A percentile compares a stretch with the other conserved stretches of the same genome.
Evolutionary conservation across 2,797 vertebrate species (phyloP).

Genomic region (Malacoctenus gilli): DNA sequence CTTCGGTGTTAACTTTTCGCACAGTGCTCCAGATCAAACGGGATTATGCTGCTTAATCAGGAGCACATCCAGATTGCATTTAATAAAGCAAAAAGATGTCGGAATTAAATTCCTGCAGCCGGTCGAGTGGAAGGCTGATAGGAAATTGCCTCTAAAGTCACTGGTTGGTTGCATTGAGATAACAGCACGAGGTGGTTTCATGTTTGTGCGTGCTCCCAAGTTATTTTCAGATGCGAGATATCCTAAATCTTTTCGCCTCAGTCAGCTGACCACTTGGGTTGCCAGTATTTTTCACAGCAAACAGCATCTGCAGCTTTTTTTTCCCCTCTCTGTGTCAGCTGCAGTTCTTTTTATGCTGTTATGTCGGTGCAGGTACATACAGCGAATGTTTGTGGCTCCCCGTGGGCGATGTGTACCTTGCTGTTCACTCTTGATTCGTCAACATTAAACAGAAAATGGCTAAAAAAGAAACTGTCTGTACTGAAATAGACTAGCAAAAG

Average conservation of each 20-base stretch:
- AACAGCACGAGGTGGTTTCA: slow-evolving; percentile 16
- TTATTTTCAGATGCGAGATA: slow-evolving; percentile 30
- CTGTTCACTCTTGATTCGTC: neutral
- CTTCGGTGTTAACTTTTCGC: slow-evolving; percentile 20
- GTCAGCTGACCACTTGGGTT: slow-evolving; percentile 14
- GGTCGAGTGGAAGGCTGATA: slow-evolving; percentile 14
- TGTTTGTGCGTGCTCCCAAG: slow-evolving; percentile 20
- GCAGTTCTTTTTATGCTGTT: too few species aligned
- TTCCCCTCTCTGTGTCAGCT: too few species aligned
- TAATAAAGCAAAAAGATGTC: slow-evolving; percentile 31
- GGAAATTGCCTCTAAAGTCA: slow-evolving; percentile 32
- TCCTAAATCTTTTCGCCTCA: slow-evolving; percentile 8
- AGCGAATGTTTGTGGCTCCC: slow-evolving; percentile 16
- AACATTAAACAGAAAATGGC: too few species aligned
- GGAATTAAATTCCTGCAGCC: slow-evolving; percentile 4
- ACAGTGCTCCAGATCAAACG: slow-evolving; percentile 7
- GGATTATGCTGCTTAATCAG: slow-evolving; percentile 37
- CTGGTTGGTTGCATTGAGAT: neutral
- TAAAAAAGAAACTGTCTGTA: too few species aligned
- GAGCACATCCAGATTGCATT: slow-evolving; percentile 11
- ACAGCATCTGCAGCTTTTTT: slow-evolving; percentile 15
- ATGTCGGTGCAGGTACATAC: slow-evolving; percentile 12
- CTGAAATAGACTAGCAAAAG: too few species aligned
- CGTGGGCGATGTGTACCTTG: slow-evolving; percentile 1
- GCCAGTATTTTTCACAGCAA: slow-evolving; percentile 19